Conservation (phyloP, 2,797 vertebrate species). For the Heteromormyrus szaboi region DNA sequence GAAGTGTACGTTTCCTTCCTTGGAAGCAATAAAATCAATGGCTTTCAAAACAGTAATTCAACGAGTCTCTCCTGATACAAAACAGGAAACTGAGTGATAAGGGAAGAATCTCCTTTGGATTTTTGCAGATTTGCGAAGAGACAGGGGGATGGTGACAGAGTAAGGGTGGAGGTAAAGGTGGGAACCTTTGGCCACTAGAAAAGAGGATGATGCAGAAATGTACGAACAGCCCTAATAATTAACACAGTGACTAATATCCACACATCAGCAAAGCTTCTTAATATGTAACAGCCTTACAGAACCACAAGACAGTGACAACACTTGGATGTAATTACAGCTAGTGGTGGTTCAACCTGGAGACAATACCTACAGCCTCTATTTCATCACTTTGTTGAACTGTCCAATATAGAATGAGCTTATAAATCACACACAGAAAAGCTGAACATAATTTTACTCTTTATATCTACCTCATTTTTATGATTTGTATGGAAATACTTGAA, state of each 20-base stretch:
- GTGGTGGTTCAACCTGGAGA: background rate
- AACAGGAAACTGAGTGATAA: background rate
- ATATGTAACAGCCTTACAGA: background rate
- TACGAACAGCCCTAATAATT: conserved; percentile 59
- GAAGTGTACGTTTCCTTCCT: background rate
- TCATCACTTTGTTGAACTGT: background rate
- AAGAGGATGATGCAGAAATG: conserved; percentile 46
- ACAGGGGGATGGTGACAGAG: background rate
- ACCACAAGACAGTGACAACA: background rate
- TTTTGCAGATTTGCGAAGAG: background rate
- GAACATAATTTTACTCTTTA: background rate
- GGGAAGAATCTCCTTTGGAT: background rate
- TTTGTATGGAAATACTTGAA: background rate
- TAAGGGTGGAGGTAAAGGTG: background rate
- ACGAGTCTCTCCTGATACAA: background rate
- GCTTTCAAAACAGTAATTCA: background rate
- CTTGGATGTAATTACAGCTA: background rate
- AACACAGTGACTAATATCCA: conserved; percentile 37
- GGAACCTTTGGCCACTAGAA: conserved; percentile 50
- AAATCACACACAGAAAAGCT: background rate
- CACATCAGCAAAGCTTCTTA: conserved; percentile 16
- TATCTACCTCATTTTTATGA: background rate
- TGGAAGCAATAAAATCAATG: background rate
- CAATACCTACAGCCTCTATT: background rate
- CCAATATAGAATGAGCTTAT: background rate